These are phyloP conservation scores for Champsocephalus gunnari DNA, from an alignment of 2,797 vertebrate genomes.

Conservation along the genomic window DNA sequence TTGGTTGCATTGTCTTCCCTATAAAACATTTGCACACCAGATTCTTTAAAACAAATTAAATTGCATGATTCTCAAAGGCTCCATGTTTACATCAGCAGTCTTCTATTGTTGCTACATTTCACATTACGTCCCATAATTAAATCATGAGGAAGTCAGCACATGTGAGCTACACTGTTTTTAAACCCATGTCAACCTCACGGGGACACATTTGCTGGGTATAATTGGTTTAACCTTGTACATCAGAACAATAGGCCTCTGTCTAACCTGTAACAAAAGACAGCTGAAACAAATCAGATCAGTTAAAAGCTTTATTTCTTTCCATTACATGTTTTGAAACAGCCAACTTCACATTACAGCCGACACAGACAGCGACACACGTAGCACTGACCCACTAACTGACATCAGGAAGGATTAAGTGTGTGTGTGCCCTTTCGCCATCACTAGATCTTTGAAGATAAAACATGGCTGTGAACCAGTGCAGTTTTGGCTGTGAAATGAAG, in stretches of 20 bases:
- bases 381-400: constrained; percentile 60
- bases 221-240: neutral
- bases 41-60: neutral
- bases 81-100: neutral
- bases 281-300: constrained; percentile 4
- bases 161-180: neutral
- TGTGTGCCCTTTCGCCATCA: constrained; percentile 5
- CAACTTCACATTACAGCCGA: constrained; percentile 26
- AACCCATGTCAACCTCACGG: neutral
- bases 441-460: constrained; percentile 21
- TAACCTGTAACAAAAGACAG: constrained; percentile 12
- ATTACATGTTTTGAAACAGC: constrained; percentile 16
- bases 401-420: constrained; percentile 59
- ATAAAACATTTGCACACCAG: neutral
- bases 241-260: fast-evolving
- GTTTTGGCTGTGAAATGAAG: neutral
- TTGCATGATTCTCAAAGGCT: neutral
- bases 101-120: neutral
- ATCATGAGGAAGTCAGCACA: neutral
- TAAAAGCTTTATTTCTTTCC: constrained; percentile 5
- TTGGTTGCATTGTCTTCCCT: neutral
- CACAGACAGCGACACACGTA: constrained; percentile 67
- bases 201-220: neutral
- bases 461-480: neutral
- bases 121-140: neutral